These are phyloP conservation scores for Ptychadena robeensis DNA, from an alignment of 2,797 vertebrate genomes.

Conservation along the genomic window DNA sequence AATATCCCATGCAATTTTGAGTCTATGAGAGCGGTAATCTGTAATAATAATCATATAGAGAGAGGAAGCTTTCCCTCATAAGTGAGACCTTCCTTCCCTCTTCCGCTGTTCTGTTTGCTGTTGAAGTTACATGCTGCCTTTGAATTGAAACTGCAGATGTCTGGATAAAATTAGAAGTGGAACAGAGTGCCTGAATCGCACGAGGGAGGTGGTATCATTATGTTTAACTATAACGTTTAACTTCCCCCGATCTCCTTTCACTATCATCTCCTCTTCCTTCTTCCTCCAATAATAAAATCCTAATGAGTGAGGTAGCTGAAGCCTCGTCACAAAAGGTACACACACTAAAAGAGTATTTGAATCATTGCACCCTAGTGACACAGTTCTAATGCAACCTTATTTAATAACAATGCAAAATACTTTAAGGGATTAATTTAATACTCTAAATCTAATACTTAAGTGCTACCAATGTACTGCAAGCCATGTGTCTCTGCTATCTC, in stretches of 20 bases:
- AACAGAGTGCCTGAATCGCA: slow-evolving; percentile 30
- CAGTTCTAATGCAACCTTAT: background rate
- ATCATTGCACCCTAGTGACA: background rate
- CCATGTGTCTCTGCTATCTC: background rate
- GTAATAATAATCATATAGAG: background rate
- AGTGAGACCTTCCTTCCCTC: background rate
- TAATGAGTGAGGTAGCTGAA: background rate
- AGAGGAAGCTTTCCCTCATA: slow-evolving; percentile 17
- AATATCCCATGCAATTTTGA: background rate
- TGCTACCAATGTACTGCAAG: background rate
- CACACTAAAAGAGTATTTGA: background rate
- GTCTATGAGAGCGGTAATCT: background rate
- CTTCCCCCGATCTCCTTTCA: background rate
- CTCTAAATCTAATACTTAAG: no score
- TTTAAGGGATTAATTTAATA: background rate
- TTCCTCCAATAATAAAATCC: background rate
- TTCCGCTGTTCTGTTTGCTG: slow-evolving; percentile 18
- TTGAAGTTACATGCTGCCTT: slow-evolving; percentile 44
- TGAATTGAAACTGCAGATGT: slow-evolving; percentile 52
- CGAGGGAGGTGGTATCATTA: slow-evolving; percentile 43
- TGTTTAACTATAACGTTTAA: slow-evolving; percentile 38
- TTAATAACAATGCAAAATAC: background rate
- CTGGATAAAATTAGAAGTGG: slow-evolving; percentile 58
- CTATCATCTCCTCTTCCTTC: background rate
- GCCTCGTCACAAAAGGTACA: background rate